Evolutionary conservation across 2,797 vertebrate genomes (phyloP).

Genomic region (Xiphophorus birchmanni): DNA sequence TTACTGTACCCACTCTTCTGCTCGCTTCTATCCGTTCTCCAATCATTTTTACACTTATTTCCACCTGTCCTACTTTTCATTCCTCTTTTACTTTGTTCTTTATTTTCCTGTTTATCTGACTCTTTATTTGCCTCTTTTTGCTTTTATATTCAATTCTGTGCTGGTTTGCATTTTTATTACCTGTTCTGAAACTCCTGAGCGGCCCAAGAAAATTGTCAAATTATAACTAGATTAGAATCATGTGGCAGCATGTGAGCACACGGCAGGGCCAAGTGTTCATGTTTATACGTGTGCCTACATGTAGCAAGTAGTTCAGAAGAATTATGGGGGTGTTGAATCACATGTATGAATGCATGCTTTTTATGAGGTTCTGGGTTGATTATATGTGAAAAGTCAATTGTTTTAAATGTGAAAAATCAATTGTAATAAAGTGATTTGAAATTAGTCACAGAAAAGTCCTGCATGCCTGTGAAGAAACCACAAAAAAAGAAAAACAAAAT

Average conservation of each 20-base stretch:
- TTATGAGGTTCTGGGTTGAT: conserved; percentile 24
- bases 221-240: conserved; percentile 20
- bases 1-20: conserved; percentile 73
- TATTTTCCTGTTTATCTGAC: conserved; percentile 24
- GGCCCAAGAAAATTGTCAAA: background rate
- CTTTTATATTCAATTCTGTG: conserved; percentile 29
- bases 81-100: conserved; percentile 27
- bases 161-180: conserved; percentile 43
- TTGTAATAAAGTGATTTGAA: conserved; percentile 12
- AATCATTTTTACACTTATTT: conserved; percentile 35
- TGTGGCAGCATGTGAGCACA: conserved; percentile 38
- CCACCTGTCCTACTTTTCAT: conserved; percentile 8
- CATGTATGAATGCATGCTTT: conserved; percentile 33
- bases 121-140: conserved; percentile 18
- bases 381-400: conserved; percentile 13
- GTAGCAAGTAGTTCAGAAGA: conserved; percentile 36
- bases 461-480: conserved; percentile 27
- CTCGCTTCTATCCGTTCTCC: conserved; percentile 57
- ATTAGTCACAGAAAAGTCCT: conserved; percentile 12
- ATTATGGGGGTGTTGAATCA: conserved; percentile 36
- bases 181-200: conserved; percentile 18
- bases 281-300: conserved; percentile 42
- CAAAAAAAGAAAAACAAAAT: conserved; percentile 3
- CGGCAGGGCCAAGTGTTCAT: conserved; percentile 36
- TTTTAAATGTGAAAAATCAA: conserved; percentile 16